Evolutionary conservation across 2,888 invertebrate genomes (phyloP).

Genomic region (Trichogramma dendrolimi): DNA sequence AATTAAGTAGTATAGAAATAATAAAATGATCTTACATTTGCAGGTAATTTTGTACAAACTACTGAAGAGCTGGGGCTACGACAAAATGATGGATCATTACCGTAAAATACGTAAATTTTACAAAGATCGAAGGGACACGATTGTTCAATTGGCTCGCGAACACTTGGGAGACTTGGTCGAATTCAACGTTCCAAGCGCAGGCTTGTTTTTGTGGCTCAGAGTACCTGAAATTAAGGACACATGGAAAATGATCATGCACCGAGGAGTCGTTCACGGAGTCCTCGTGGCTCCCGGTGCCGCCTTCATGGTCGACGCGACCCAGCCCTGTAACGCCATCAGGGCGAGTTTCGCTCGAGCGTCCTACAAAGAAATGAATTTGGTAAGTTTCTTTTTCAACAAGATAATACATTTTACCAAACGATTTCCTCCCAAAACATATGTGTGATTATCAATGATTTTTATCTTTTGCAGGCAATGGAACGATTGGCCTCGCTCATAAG

Average conservation of each 20-base stretch:
- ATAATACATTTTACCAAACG: background rate
- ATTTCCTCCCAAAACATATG: background rate
- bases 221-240: conserved; percentile 67
- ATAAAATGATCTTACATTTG: conserved; percentile 28
- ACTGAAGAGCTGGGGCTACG: conserved; percentile 59
- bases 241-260: conserved; percentile 67
- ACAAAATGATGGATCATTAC: conserved; percentile 61
- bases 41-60: conserved; percentile 60
- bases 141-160: conserved; percentile 59
- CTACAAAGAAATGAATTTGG: conserved; percentile 62
- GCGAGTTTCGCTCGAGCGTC: conserved; percentile 68
- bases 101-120: conserved; percentile 61
- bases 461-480: conserved; percentile 53
- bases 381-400: conserved; percentile 33
- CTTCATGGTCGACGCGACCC: conserved; percentile 62
- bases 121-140: conserved; percentile 60
- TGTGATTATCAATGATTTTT: background rate
- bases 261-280: conserved; percentile 65
- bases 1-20: conserved; percentile 11
- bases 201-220: conserved; percentile 76
- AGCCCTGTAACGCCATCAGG: conserved; percentile 65
- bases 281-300: conserved; percentile 72
- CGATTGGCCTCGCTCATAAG: conserved; percentile 60
- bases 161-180: conserved; percentile 62
- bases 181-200: conserved; percentile 66